Evolutionary conservation across 2,113 vertebrate genomes (phyloP), one percentile per base, ranked within the genome.

Genomic region (Garra rufa): DNA sequence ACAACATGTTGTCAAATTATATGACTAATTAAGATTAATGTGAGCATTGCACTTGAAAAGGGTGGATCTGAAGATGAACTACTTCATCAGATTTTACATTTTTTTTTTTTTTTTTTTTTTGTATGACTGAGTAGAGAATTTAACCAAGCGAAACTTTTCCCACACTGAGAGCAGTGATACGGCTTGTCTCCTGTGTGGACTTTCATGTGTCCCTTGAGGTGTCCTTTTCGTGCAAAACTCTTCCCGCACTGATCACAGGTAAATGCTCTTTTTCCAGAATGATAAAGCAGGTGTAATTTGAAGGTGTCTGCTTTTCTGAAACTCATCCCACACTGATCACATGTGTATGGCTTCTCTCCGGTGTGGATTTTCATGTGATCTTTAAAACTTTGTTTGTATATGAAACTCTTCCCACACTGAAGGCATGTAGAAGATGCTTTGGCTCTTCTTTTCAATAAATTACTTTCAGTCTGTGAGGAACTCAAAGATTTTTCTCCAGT

Each of bases 121-220:
- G 26, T 34, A 30, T 65, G 63, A 9, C 2, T 34, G 15, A 17
- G 28, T 19, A 67, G 8, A 34, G 63, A 34, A 19, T 8, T 19
- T 9, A 17, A 67, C 17, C 15, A 67, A 34, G 63, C 28, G 0
- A 67, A 67, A 67, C 30, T 19, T 19, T 67, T 34, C 28, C 63
- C 63, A 38, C 63, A 67, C 30, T 1, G 63, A 65, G 28, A 0
- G 14, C 63, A 65, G 7, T 3, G 14, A 34, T 65, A 34, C 0
- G 28, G 14, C 63, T 34, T 63, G 24, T 63, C 30, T 34, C 28
- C 48, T 15, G 48, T 34, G 63, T 65, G 63, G 14, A 9, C 3
- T 34, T 65, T 65, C 28, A 65, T 34, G 63, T 65, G 63, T 17
- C 63, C 63, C 63, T n/a, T n/a, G n/a, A n/a, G n/a, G n/a, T n/a